Conservation (phyloP, 2,113 vertebrate genomes). For the Zosterops japonicus region DNA sequence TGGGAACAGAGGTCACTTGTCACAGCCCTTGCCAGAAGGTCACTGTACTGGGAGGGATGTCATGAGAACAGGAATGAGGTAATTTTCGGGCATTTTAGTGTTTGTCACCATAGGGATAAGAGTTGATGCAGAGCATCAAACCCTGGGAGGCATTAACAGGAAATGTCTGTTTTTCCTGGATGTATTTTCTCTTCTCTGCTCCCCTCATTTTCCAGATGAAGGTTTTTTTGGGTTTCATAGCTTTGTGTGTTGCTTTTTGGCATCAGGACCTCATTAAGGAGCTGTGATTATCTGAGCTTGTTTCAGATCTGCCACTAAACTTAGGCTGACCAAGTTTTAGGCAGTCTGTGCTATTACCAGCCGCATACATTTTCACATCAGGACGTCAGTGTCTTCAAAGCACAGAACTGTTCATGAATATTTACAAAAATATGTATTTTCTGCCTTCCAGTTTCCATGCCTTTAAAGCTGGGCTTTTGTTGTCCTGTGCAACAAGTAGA, state of each 20-base stretch:
- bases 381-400: not conserved
- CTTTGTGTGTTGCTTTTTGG: not conserved
- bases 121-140: not conserved
- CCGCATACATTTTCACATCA: not conserved
- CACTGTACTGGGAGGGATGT: not conserved
- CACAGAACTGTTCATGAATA: not conserved
- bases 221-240: not conserved
- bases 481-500: not conserved
- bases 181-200: not conserved
- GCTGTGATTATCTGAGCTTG: not conserved
- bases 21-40: constrained; percentile 1
- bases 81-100: not conserved
- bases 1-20: constrained; percentile 10
- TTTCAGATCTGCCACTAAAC: not conserved
- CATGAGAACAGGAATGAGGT: constrained; percentile 35
- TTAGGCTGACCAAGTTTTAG: not conserved
- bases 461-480: not conserved
- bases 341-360: not conserved
- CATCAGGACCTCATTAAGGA: fast-evolving
- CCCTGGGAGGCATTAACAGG: not conserved
- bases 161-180: not conserved
- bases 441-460: not conserved
- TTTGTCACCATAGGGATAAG: not conserved
- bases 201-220: not conserved
- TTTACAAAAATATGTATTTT: not conserved